Conservation (phyloP, 2,797 vertebrate species). For the Hirundo rustica region DNA sequence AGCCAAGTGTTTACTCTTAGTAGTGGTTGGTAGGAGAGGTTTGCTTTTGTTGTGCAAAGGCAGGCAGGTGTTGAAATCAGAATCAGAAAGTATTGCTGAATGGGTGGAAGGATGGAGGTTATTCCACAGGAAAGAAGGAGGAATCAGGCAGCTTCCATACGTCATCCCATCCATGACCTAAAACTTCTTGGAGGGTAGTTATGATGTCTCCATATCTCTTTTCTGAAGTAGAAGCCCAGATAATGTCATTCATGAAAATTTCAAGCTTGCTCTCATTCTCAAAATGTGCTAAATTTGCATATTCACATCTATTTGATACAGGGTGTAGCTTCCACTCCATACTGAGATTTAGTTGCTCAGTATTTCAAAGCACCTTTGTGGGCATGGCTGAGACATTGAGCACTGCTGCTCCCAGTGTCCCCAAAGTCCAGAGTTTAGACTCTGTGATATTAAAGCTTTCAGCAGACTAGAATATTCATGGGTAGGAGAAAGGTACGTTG, state of each 20-base stretch:
- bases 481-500: background rate
- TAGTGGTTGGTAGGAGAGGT: background rate
- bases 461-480: background rate
- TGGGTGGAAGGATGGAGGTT: background rate
- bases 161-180: background rate
- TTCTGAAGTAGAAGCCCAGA: background rate
- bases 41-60: background rate
- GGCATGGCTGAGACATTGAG: background rate
- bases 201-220: background rate
- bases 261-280: background rate
- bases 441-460: background rate
- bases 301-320: background rate
- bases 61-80: background rate
- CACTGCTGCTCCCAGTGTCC: background rate
- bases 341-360: background rate
- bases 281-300: background rate
- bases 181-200: background rate
- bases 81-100: background rate
- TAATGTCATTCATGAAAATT: background rate
- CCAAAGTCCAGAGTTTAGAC: background rate
- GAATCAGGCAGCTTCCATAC: background rate
- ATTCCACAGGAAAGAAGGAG: background rate
- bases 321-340: background rate
- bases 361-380: background rate
- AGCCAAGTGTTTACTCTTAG: background rate